These are phyloP conservation scores for Trialeurodes vaporariorum DNA, from an alignment of 1,140 invertebrate species.

Conservation along the genomic window DNA sequence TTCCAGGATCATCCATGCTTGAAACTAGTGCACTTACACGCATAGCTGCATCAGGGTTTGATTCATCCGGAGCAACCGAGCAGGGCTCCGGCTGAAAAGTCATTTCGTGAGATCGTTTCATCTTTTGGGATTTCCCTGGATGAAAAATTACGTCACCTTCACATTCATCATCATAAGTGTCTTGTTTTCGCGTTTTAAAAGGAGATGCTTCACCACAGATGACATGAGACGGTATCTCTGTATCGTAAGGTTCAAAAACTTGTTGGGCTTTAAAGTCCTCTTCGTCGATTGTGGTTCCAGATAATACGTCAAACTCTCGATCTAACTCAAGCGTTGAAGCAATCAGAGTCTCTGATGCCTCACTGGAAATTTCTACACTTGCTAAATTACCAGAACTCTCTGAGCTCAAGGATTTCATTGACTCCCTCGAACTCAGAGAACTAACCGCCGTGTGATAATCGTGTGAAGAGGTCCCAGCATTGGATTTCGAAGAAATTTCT, in stretches of 20 bases:
- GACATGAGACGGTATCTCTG: slow-evolving; percentile 35
- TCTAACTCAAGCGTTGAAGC: slow-evolving; percentile 50
- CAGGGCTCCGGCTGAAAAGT: slow-evolving; percentile 55
- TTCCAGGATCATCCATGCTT: slow-evolving; percentile 42
- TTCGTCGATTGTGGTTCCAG: slow-evolving; percentile 25
- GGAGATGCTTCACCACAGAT: slow-evolving; percentile 30
- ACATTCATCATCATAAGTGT: not conserved
- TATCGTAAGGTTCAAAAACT: slow-evolving; percentile 42
- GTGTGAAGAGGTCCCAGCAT: slow-evolving; percentile 42
- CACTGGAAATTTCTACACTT: slow-evolving; percentile 72
- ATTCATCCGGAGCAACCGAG: slow-evolving; percentile 33
- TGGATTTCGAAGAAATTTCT: slow-evolving; percentile 51
- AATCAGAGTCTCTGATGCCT: slow-evolving; percentile 78
- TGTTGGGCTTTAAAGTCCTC: slow-evolving; percentile 20
- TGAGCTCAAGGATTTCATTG: slow-evolving; percentile 77
- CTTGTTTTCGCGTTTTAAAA: slow-evolving; percentile 8
- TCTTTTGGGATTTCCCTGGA: slow-evolving; percentile 33
- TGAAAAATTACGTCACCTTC: not conserved
- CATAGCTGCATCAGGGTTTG: slow-evolving; percentile 26
- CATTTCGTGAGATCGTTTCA: slow-evolving; percentile 84
- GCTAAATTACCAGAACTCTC: slow-evolving; percentile 76
- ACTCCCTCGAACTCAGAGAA: slow-evolving; percentile 71
- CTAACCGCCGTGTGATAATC: slow-evolving; percentile 76
- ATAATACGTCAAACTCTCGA: slow-evolving; percentile 30
- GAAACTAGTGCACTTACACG: slow-evolving; percentile 38